Base-by-base conservation (phyloP, 2,888 invertebrate species). In the Xanthia icteritia region DNA sequence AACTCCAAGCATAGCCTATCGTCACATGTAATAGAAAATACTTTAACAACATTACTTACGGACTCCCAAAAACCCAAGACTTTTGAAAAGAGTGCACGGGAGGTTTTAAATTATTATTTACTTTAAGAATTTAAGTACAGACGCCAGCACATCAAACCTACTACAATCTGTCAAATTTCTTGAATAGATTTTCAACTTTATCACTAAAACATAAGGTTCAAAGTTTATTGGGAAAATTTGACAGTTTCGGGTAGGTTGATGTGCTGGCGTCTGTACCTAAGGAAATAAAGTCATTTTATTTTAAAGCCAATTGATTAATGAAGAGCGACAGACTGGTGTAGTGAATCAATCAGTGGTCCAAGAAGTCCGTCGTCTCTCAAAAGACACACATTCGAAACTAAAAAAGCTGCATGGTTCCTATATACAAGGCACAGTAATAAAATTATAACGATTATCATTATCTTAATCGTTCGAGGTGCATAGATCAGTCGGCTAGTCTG, bases 251-350 rank as follows among this genome's bases (percentile, higher is more conserved):
- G n/a, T n/a, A n/a, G n/a, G n/a, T n/a, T n/a, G n/a, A n/a, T n/a
- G n/a, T n/a, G n/a, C n/a, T n/a, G n/a, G n/a, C n/a, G n/a, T n/a
- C n/a, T n/a, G 23, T 51, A 67, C 31, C 23, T 67, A 68, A 39
- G 11, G 0, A 61, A 36, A 17, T 39, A 27, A 5, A 0, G 17
- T 4, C 54, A 56, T 67, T 54, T 76, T 67, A 48, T 48, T 83
- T 72, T 27, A 61, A 61, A 69, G 72, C 23, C 68, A 69, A 23
- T 76, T 76, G 54, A 80, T 72, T 74, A 65, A 79, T 76, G 61
- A 75, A 15, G 39, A 64, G 51, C 54, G 31, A 54, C 56, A 60
- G 20, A 23, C 23, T 27, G 42, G 20, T 64, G 39, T 48, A 67
- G 31, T 72, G 67, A 58, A 63, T 69, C 58, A 74, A 76, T 67